A percentile compares a stretch with the other conserved stretches of the same genome.
These are phyloP conservation scores for Platyrinchus mystaceus DNA, from an alignment of 2,797 vertebrate genomes.

Conservation along the genomic window DNA sequence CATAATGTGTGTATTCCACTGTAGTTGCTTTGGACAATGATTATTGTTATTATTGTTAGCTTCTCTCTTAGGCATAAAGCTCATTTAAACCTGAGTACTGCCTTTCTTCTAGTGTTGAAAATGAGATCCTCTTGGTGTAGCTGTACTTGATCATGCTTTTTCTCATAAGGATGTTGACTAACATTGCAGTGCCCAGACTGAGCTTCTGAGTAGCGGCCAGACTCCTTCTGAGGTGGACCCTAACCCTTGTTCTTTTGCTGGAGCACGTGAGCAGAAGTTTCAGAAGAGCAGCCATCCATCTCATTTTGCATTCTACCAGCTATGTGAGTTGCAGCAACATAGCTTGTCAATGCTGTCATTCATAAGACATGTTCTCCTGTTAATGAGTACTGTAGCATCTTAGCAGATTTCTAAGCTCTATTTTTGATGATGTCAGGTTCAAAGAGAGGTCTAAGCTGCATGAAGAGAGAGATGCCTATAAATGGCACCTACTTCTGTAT, in stretches of 20 bases:
- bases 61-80: background rate
- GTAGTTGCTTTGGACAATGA: background rate
- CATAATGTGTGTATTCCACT: background rate
- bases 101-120: background rate
- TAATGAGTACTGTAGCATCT: background rate
- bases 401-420: background rate
- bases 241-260: background rate
- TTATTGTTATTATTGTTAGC: background rate
- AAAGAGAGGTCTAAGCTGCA: background rate
- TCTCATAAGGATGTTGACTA: background rate
- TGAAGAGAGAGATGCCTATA: background rate
- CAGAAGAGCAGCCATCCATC: background rate
- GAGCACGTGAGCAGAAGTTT: background rate
- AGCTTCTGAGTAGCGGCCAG: background rate
- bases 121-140: background rate
- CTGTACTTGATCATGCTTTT: background rate
- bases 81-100: background rate
- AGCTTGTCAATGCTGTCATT: background rate
- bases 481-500: background rate
- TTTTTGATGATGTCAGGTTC: constrained; percentile 10
- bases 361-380: background rate
- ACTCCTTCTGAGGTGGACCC: fast-evolving
- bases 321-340: background rate
- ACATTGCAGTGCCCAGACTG: background rate
- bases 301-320: background rate